Conservation (phyloP, 92 coral and sea anemone species). For the Pocillopora meandrina region DNA sequence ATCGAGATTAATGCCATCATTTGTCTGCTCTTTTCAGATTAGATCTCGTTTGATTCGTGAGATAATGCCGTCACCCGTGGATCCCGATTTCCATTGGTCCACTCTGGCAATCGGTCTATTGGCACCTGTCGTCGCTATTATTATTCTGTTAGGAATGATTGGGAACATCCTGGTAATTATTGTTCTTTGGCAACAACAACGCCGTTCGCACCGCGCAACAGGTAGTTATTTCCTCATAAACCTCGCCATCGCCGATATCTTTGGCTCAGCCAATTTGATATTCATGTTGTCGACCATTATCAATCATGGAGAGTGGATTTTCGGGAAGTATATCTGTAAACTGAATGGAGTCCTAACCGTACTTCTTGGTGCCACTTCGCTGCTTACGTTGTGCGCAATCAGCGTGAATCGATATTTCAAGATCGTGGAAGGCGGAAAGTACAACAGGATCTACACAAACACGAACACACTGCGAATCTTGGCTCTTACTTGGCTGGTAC, state of each 20-base stretch:
- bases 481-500: slow-evolving; percentile 59
- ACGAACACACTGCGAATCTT: slow-evolving; percentile 40
- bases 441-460: slow-evolving; percentile 51
- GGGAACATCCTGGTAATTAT: slow-evolving; percentile 67
- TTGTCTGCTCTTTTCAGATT: slow-evolving; percentile 17
- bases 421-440: slow-evolving; percentile 48
- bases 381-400: slow-evolving; percentile 60
- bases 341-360: slow-evolving; percentile 63
- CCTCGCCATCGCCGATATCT: slow-evolving; percentile 63
- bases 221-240: slow-evolving; percentile 64
- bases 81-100: slow-evolving; percentile 49
- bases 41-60: neutral
- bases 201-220: slow-evolving; percentile 55
- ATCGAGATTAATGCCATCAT: neutral
- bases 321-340: slow-evolving; percentile 61
- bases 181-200: slow-evolving; percentile 53
- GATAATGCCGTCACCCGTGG: neutral
- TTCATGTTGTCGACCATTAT: slow-evolving; percentile 67
- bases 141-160: slow-evolving; percentile 58
- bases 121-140: slow-evolving; percentile 26
- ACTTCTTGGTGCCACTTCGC: slow-evolving; percentile 54
- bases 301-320: slow-evolving; percentile 63
- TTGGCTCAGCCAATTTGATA: slow-evolving; percentile 61
- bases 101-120: slow-evolving; percentile 21
- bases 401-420: slow-evolving; percentile 70